phyloP scores from a whole-genome alignment of 2,888 invertebrate genomes.

The Digitonthophagus gazella region DNA sequence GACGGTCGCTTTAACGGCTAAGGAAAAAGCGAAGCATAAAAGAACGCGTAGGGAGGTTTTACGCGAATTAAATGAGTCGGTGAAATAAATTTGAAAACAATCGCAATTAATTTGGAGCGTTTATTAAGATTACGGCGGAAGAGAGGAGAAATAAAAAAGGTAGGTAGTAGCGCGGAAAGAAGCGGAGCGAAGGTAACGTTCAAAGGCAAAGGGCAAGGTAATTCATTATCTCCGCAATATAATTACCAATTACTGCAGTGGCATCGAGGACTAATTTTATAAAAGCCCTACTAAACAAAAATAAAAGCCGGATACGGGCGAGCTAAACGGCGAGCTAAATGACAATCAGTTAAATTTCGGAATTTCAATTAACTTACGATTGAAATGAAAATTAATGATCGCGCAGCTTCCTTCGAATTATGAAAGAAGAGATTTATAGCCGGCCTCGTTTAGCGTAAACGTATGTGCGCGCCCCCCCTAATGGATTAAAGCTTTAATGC shows the following conservation, averaged over 20 bases:
- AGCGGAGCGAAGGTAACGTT: not conserved
- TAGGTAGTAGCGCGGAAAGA: not conserved
- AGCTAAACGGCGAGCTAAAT: conserved; percentile 33
- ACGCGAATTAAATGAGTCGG: too few species aligned
- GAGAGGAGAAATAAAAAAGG: not conserved
- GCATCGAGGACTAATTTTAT: conserved; percentile 32
- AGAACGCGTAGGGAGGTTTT: not conserved
- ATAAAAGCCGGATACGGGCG: conserved; percentile 31
- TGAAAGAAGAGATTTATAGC: conserved; percentile 27
- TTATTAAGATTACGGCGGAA: not conserved
- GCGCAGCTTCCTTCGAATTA: conserved; percentile 26
- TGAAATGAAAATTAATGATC: conserved; percentile 42
- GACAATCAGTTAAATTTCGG: conserved; percentile 38
- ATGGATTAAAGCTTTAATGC: conserved; percentile 12
- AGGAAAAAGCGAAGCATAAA: too few species aligned
- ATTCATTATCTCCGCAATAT: conserved; percentile 28
- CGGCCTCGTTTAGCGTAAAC: conserved; percentile 11
- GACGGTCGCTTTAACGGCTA: not conserved
- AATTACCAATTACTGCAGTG: conserved; percentile 31
- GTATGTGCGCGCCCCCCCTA: conserved; percentile 11
- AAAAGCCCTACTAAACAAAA: conserved; percentile 32
- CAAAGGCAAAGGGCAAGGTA: conserved; percentile 20
- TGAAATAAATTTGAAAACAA: not conserved
- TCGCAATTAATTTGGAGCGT: not conserved
- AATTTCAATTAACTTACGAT: conserved; percentile 41